Evolutionary conservation across 2,797 vertebrate species (phyloP), one percentile per base, ranked within the genome.

Genomic region (Hyperoplus immaculatus): DNA sequence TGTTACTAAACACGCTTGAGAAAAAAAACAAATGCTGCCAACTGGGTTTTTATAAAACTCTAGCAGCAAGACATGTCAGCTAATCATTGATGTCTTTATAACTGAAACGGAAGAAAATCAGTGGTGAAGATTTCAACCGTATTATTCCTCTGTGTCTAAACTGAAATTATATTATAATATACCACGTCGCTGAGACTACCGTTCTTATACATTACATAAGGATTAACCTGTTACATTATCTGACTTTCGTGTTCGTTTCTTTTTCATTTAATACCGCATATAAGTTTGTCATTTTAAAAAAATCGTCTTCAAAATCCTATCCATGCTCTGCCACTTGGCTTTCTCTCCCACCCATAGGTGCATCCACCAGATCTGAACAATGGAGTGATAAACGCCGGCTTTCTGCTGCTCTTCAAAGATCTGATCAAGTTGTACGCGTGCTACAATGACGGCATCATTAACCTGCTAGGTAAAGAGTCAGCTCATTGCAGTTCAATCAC

Each of bases 401-500:
- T 99, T 91, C 96, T 99, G 89, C 96, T 99, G 58, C 97, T 99
- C 68, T 99, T 99, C 94, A 99, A 99, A 96, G 98, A 99, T 88
- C 95, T 99, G 89, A 99, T 99, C 90, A 99, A 99, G 93, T 93
- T 99, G 82, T 99, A 99, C 80, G 98, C 98, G 82, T 99, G 98
- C 93, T 99, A 99, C 93, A 99, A 99, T 69, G 98, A 99, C 49
- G 98, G 98, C 56, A 97, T 99, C 88, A 99, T 99, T 93, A 99
- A 99, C 88, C 96, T 99, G 88, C 92, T 99, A 90, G 98, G 98
- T 97, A 95, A 91, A 95, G 88, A 83, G 51, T 56, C 11, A 15
- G 41, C 4, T 9, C 57, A 51, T 49, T 36, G 1, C 5, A 46
- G 67, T 10, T 3, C 29, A 3, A 7, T 63, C 36, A 10, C 49